Evolutionary conservation across 1,140 invertebrate genomes (phyloP).

Genomic region (Thaumetopoea pityocampa): DNA sequence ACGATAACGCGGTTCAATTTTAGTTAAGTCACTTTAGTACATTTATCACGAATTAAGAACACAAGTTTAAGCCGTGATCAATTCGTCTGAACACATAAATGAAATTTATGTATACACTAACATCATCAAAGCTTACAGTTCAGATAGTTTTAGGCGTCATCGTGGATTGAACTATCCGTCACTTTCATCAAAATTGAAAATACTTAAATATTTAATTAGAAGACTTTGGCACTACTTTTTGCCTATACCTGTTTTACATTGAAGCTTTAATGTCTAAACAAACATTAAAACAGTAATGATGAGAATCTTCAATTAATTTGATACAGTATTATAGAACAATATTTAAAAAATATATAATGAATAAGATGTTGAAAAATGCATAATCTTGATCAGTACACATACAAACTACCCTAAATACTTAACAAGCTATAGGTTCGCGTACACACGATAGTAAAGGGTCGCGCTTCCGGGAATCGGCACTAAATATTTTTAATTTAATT

Average conservation of each 20-base stretch:
- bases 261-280: conserved; percentile 19
- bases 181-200: conserved; percentile 23
- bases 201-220: conserved; percentile 26
- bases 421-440: conserved; percentile 48
- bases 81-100: no score
- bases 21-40: no score
- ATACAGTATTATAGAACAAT: conserved; percentile 11
- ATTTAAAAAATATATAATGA: conserved; percentile 17
- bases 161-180: no score
- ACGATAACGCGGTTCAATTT: no score
- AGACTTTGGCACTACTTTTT: conserved; percentile 42
- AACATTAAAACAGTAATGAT: conserved; percentile 17
- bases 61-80: no score
- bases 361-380: conserved; percentile 20
- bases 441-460: conserved; percentile 45
- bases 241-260: conserved; percentile 23
- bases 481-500: conserved; percentile 37
- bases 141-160: no score
- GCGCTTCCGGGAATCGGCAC: conserved; percentile 54
- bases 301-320: conserved; percentile 6
- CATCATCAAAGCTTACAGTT: no score
- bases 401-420: conserved; percentile 55
- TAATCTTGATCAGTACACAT: conserved; percentile 37
- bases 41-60: no score
- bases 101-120: no score